Evolutionary conservation across 2,797 vertebrate genomes (phyloP).

Genomic region (Podarcis lilfordi): DNA sequence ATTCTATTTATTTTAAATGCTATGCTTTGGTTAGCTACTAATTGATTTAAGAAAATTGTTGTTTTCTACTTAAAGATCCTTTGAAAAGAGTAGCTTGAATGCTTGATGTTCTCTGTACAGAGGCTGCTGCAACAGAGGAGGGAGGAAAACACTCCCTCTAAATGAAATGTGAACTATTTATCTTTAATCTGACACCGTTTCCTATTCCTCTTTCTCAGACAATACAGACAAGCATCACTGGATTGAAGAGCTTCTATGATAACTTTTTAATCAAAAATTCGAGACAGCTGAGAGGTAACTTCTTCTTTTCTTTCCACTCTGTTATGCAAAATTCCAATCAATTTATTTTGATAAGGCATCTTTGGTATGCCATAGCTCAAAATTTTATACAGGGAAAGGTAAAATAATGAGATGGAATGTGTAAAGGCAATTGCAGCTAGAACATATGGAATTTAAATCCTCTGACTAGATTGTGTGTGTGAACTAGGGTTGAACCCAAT

Average conservation of each 20-base stretch:
- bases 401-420: conserved; percentile 42
- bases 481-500: not conserved
- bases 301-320: conserved; percentile 4
- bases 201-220: not conserved
- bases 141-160: not conserved
- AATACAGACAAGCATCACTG: conserved; percentile 1
- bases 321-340: conserved; percentile 24
- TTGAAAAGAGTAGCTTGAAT: conserved; percentile 12
- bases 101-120: not conserved
- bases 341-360: conserved; percentile 33
- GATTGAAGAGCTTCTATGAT: not conserved
- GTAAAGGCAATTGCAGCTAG: conserved; percentile 3
- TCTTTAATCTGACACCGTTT: conserved; percentile 18
- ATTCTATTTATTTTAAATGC: conserved; percentile 5
- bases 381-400: conserved; percentile 13
- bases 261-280: conserved; percentile 40
- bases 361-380: conserved; percentile 22
- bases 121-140: not conserved
- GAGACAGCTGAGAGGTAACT: conserved; percentile 19
- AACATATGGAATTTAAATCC: conserved; percentile 14
- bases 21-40: conserved; percentile 24
- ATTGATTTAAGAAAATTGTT: conserved; percentile 15
- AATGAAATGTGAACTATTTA: conserved; percentile 27
- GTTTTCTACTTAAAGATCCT: not conserved
- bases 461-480: not conserved